Conservation (phyloP, 2,797 vertebrate species). For the Apogon talboti region DNA sequence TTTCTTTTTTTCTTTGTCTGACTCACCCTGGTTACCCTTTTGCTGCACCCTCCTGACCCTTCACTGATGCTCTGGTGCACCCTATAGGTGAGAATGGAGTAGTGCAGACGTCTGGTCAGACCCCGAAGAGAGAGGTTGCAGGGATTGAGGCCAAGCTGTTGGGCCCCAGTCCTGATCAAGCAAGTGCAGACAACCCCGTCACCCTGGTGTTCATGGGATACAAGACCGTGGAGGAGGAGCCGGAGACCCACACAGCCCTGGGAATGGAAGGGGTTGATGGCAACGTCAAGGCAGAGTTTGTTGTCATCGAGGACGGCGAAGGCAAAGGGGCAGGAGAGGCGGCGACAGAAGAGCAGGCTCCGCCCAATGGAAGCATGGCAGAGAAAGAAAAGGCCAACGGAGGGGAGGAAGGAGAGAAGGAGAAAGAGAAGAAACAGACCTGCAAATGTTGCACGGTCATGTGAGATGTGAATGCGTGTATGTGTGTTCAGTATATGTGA, state of each 20-base stretch:
- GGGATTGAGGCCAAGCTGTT: conserved; percentile 88
- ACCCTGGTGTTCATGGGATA: conserved; percentile 99
- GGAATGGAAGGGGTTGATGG: conserved; percentile 87
- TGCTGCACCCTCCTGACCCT: conserved; percentile 6
- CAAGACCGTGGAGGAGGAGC: conserved; percentile 92
- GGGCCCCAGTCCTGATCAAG: conserved; percentile 82
- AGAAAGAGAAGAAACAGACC: conserved; percentile 91
- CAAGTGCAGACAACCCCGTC: conserved; percentile 91
- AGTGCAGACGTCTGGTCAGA: conserved; percentile 79
- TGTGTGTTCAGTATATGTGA: conserved; percentile 24
- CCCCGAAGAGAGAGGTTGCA: conserved; percentile 87
- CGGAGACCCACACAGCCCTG: conserved; percentile 87
- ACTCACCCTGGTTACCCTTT: conserved; percentile 27
- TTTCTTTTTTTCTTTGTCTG: conserved; percentile 54
- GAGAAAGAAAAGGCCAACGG: conserved; percentile 83
- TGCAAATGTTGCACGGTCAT: conserved; percentile 97
- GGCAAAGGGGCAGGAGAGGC: conserved; percentile 79
- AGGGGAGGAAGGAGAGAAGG: conserved; percentile 83
- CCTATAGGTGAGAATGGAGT: conserved; percentile 82
- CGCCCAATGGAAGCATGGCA: conserved; percentile 90
- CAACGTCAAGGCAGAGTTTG: conserved; percentile 94
- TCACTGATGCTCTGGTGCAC: conserved; percentile 57
- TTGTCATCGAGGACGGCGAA: conserved; percentile 91
- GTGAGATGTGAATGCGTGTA: conserved; percentile 80
- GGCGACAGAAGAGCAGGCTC: conserved; percentile 80